Conservation (phyloP, 2,797 vertebrate genomes). For the Scomberomorus guttatus region DNA sequence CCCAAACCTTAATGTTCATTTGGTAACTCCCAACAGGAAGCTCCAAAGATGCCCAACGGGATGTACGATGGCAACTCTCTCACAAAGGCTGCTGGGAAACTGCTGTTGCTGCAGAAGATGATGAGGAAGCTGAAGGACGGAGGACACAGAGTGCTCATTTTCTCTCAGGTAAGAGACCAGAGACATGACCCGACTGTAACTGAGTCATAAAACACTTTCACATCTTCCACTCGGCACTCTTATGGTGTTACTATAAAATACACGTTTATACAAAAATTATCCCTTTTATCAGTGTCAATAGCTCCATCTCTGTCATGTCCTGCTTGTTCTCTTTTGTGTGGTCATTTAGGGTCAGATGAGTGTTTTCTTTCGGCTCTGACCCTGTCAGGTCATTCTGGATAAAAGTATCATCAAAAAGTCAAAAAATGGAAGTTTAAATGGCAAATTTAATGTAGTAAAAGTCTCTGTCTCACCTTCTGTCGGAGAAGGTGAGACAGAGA, state of each 20-base stretch:
- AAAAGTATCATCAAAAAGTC: too few relatives aligned
- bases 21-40: slow-evolving; percentile 87
- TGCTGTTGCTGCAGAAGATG: slow-evolving; percentile 96
- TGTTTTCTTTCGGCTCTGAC: too few relatives aligned
- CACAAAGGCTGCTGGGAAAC: slow-evolving; percentile 95
- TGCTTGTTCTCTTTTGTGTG: neutral
- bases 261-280: neutral
- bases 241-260: too few relatives aligned
- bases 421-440: too few relatives aligned
- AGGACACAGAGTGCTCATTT: slow-evolving; percentile 96
- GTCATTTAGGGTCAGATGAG: neutral
- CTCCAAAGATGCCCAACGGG: slow-evolving; percentile 98
- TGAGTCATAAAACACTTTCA: too few relatives aligned
- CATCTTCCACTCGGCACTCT: too few relatives aligned
- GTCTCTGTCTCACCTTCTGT: too few relatives aligned
- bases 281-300: neutral
- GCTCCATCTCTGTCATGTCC: neutral
- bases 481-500: too few relatives aligned
- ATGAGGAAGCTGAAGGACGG: slow-evolving; percentile 95
- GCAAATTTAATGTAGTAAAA: neutral
- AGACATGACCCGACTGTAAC: neutral
- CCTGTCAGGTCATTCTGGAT: too few relatives aligned
- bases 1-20: neutral
- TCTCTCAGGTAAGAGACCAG: slow-evolving; percentile 91
- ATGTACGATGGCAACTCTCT: slow-evolving; percentile 97